These are phyloP conservation scores for Rhadinocentrus ornatus DNA, from an alignment of 2,797 vertebrate species.

Conservation along the genomic window DNA sequence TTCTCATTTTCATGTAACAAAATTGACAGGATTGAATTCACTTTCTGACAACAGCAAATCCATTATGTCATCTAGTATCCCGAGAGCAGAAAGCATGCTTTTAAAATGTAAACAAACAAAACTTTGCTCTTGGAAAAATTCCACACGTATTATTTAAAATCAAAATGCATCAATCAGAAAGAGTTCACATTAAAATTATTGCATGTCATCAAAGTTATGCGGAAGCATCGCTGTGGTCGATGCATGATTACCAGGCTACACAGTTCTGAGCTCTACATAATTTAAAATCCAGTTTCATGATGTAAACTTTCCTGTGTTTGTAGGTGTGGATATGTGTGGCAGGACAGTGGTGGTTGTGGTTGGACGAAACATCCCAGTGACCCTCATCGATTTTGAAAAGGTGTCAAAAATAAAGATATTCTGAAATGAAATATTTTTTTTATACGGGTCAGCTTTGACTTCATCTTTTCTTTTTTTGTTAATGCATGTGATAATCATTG, in stretches of 20 bases:
- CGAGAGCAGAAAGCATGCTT: background rate
- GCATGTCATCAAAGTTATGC: background rate
- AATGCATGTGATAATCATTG: background rate
- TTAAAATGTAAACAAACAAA: slow-evolving; percentile 17
- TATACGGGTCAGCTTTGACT: background rate
- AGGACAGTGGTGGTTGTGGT: slow-evolving; percentile 95
- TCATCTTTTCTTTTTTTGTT: background rate
- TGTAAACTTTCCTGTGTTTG: slow-evolving; percentile 13
- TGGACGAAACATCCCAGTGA: slow-evolving; percentile 95
- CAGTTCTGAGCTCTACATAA: background rate
- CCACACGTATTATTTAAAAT: slow-evolving; percentile 14
- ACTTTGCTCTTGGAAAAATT: slow-evolving; percentile 2
- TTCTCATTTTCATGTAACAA: slow-evolving; percentile 4
- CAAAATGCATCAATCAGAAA: background rate
- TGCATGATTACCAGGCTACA: background rate
- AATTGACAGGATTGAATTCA: slow-evolving; percentile 9
- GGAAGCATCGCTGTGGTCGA: too few relatives aligned
- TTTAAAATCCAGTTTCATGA: background rate
- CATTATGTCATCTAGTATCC: background rate
- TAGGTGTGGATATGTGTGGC: slow-evolving; percentile 93
- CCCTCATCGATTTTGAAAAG: slow-evolving; percentile 96
- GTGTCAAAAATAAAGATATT: slow-evolving; percentile 65
- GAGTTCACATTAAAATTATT: background rate
- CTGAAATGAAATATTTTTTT: background rate
- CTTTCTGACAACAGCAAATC: background rate